Evolutionary conservation across 1,140 invertebrate species (phyloP), one percentile per base, ranked within the genome.

Genomic region (Camponotus pennsylvanicus): DNA sequence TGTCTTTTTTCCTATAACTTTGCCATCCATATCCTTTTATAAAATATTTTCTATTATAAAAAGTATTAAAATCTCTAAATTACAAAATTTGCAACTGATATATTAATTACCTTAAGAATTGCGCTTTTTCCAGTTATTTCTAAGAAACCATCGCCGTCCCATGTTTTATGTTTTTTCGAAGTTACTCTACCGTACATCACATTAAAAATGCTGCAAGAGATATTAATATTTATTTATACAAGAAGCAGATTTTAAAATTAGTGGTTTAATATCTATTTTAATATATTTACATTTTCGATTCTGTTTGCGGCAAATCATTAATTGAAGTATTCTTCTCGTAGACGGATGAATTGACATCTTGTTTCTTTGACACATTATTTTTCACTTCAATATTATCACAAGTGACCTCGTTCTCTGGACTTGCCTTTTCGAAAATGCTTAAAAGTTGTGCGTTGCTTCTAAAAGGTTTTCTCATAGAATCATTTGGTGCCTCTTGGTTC

Each of bases 101-200:
- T 34, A 15, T 42, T 55, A n/a, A 18, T 13, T n/a, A 76, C 42
- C 73, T 45, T 76, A 34, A 86, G 7, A 45, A 71, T 37, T 55
- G 52, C 87, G 27, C 0, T 69, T 42, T 76, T 85, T 1, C 73
- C 95, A 34, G 87, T 88, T 18, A 97, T 94, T 91, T 96, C 95
- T 15, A 97, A 89, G 3, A 96, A 93, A 89, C 97, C 97, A 95
- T 98, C 97, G 49, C 96, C 96, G 93, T 97, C 97, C 96, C 97
- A 98, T 7, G 96, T 97, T 93, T 97, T 97, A 91, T 98, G 97
- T 93, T 98, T 98, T 88, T 97, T 97, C n/a, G 95, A 96, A 2
- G 97, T 96, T 42, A 95, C 94, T 94, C 97, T 97, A 6, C 97
- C 96, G 96, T 96, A 97, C 42, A 97, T 95, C 69, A 97, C 96